These are phyloP conservation scores for Pedetes capensis DNA, from an alignment of 2,113 vertebrate species.

Conservation along the genomic window DNA sequence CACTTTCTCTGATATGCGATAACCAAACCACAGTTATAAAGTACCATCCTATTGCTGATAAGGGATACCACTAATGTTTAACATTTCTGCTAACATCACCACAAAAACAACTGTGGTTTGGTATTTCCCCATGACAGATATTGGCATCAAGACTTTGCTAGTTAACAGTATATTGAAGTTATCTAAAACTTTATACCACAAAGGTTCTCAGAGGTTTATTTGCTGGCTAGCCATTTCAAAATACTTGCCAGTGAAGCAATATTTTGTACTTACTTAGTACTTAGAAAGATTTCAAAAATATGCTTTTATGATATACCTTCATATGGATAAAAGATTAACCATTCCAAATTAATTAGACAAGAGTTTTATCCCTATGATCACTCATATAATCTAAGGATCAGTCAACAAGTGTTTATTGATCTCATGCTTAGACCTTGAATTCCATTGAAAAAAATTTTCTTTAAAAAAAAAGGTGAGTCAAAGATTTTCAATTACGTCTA, in stretches of 20 bases:
- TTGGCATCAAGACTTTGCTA: conserved; percentile 21
- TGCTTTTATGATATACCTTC: neutral
- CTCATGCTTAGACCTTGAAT: neutral
- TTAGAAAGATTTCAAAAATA: conserved; percentile 11
- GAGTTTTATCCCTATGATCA: neutral
- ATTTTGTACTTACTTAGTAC: no score
- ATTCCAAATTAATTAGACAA: conserved; percentile 2
- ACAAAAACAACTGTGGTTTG: conserved; percentile 26
- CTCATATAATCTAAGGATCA: neutral
- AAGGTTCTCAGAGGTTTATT: neutral
- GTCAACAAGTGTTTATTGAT: neutral
- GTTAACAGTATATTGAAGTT: neutral
- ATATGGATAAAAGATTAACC: neutral
- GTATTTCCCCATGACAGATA: neutral
- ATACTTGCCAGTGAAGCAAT: neutral
- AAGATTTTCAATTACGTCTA: neutral
- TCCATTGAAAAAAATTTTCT: neutral
- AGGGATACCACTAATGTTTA: neutral
- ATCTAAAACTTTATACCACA: neutral
- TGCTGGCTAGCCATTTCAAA: conserved; percentile 21
- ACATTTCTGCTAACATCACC: neutral
- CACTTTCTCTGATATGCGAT: neutral
- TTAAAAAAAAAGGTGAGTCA: neutral
- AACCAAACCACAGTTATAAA: conserved; percentile 8
- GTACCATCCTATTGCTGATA: neutral